Base-by-base conservation (phyloP, 2,888 invertebrate species). In the Netelia fuscicornis region DNA sequence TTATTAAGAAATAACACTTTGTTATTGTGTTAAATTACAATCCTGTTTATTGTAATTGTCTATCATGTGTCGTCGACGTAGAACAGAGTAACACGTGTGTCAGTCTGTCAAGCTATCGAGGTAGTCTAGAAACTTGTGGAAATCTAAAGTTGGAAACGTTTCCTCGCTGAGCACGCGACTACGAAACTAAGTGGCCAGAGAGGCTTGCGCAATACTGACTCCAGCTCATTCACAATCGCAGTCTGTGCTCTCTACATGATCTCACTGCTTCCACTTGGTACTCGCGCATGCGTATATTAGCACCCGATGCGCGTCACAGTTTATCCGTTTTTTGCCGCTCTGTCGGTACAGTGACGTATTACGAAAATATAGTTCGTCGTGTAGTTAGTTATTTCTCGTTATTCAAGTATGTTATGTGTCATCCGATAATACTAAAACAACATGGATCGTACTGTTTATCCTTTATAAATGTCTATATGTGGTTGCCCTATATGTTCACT, bases 71-170 rank as follows among this genome's bases (percentile, higher is more conserved):
- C 30, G 52, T 17, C n/a, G 20, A 65, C 48, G 64, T 58, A 56
- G 9, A 71, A 9, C 13, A 23, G 48, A 30, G 54, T 9, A 52
- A 67, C 84, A 86, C 86, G 86, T 86, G 87, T 52, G 17, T 67
- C 68, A 30, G 20, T 44, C 48, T 86, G 85, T 85, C 87, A 84
- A 56, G 62, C 48, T 17, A 74, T n/a, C 58, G 48, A 10, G 44
- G n/a, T 44, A 64, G 30, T 72, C 52, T 25, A 72, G 60, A 30
- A 72, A 71, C 54, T 42, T 20, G 37, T 48, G 37, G 13, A 78
- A 65, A 44, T 52, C 5, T 56, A 13, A 17, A 56, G 11, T 23
- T 23, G 48, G 54, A 54, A 23, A 9, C 9, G 52, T 23, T 37
- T 11, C n/a, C 58, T 78, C n/a, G 10, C 10, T 56, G 23, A 11